phyloP scores from a whole-genome alignment of 2,113 vertebrate species.

The Sebastes fasciatus region DNA sequence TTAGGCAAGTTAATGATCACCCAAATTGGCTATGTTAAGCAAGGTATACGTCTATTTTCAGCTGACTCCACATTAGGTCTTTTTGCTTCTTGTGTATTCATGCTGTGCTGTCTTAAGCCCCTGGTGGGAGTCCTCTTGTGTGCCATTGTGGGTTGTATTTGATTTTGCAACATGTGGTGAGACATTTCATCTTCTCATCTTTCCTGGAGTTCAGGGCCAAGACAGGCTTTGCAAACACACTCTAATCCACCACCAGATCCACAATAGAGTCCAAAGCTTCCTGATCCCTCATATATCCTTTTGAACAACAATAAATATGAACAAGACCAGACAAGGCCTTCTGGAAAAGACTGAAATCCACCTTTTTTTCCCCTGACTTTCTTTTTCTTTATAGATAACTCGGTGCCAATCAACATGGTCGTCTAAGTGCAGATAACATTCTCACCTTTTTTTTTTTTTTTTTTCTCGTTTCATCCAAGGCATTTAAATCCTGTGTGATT shows the following conservation, averaged over 20 bases:
- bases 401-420: background rate
- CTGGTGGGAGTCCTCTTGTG: constrained; percentile 42
- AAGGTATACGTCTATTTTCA: background rate
- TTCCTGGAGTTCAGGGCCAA: constrained; percentile 52
- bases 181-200: constrained; percentile 61
- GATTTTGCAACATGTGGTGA: constrained; percentile 58
- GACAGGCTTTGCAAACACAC: constrained; percentile 62
- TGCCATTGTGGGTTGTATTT: constrained; percentile 46
- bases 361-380: background rate
- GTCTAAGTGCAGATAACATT: background rate
- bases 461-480: background rate
- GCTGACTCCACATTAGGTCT: background rate
- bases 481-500: constrained; percentile 14
- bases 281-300: constrained; percentile 50
- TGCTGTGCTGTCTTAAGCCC: constrained; percentile 41
- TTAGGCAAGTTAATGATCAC: background rate
- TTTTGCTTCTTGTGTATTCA: constrained; percentile 11
- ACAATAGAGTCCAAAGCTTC: constrained; percentile 51
- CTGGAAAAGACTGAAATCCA: constrained; percentile 14
- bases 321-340: constrained; percentile 8
- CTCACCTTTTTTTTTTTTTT: background rate
- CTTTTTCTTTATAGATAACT: constrained; percentile 3
- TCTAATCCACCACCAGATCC: constrained; percentile 55
- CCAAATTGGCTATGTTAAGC: background rate
- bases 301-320: constrained; percentile 48